Evolutionary conservation across 1,140 invertebrate genomes (phyloP), one percentile per base, ranked within the genome.

Genomic region (Drosophila arizonae): DNA sequence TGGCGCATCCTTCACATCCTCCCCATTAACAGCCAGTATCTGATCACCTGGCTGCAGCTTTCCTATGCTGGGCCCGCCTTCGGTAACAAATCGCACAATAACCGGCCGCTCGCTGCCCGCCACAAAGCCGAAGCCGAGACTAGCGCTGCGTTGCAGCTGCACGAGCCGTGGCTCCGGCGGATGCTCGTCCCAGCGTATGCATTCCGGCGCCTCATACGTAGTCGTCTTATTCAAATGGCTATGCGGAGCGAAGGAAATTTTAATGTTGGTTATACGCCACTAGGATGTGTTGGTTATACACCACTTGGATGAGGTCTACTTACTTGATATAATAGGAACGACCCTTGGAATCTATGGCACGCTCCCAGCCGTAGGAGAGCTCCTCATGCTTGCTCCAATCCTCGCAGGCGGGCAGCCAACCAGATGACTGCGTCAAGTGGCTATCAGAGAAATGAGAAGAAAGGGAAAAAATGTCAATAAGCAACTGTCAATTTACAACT

Each of bases 201-300:
- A 82, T 21, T 92, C 90, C 1, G 94, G 94, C 2, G 94, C 96
- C 84, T 97, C 96, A 82, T 97, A 97, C 0, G 97, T 97, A 1
- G 97, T 97, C 3, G 96, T 97, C 92, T 97, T 97, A 90, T 97
- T 97, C 67, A 97, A 92, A 92, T 98, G 97, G 86, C 97, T 98
- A 13, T 3, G 11, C 36, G 11, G 11, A 36, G 93, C 6, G 94
- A 9, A 17, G 0, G 41, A 1, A 4, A 13, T 41, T 36, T 28
- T n/a, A 41, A 33, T 10, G 94, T 68, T 66, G 13, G 3, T 3
- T 11, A 1, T 4, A 10, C 1, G 0, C 4, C 3, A 4, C 13
- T 46, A 1, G 1, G 2, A 0, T 9, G 5, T 10, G 94, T 68
- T 66, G 13, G 3, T 3, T 11, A 1, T 4, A 10, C 1, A 0